These are phyloP conservation scores for Proterorhinus semilunaris DNA, from an alignment of 2,113 vertebrate species.

Conservation along the genomic window DNA sequence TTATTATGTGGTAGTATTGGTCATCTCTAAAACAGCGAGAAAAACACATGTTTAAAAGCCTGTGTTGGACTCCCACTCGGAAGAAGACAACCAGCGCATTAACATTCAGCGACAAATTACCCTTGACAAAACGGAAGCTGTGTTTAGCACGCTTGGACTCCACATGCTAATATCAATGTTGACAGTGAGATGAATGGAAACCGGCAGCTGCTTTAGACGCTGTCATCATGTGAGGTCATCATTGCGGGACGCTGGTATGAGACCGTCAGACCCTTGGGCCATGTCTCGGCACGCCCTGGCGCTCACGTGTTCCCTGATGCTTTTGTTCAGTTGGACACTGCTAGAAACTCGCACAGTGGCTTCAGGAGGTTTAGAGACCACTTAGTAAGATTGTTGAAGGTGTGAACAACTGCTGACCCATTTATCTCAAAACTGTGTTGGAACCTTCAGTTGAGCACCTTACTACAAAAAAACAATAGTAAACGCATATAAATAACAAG, in stretches of 20 bases:
- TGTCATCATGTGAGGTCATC: background rate
- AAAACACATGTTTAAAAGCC: background rate
- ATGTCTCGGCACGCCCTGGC: constrained; percentile 8
- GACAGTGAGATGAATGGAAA: constrained; percentile 20
- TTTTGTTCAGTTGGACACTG: background rate
- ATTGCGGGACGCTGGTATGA: background rate
- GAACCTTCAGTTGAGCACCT: no score
- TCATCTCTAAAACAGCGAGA: background rate
- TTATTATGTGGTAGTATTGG: background rate
- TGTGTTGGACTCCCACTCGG: background rate
- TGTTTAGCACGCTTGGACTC: background rate
- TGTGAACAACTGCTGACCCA: no score
- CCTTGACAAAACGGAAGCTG: constrained; percentile 2
- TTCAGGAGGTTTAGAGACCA: no score
- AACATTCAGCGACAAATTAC: constrained; percentile 11
- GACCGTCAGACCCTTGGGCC: constrained; percentile 5
- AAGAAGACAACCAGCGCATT: constrained; percentile 2
- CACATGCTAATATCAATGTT: background rate
- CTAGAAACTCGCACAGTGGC: no score
- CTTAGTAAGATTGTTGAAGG: no score
- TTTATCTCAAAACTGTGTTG: no score
- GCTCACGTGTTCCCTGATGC: constrained; percentile 2
- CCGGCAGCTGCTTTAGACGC: constrained; percentile 8
- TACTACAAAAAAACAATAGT: no score
- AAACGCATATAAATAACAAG: no score